A percentile compares a stretch with the other conserved stretches of the same genome.
These are phyloP conservation scores for Epistrophe grossulariae DNA, from an alignment of 2,888 invertebrate genomes.

Conservation along the genomic window DNA sequence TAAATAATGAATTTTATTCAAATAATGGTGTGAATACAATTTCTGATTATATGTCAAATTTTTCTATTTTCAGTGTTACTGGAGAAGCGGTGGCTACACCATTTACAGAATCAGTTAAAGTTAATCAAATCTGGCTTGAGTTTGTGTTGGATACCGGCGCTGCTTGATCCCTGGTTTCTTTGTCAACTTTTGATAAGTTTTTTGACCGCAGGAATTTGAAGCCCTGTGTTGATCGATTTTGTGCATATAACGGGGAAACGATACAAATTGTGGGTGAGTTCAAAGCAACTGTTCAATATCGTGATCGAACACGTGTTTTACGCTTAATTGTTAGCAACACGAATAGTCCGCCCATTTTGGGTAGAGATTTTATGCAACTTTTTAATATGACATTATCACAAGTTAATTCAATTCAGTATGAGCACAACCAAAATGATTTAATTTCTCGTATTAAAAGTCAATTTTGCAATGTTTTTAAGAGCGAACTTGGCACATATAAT, in stretches of 20 bases:
- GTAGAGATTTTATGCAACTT: constrained; percentile 10
- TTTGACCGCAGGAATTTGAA: constrained; percentile 1
- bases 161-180: not conserved
- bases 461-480: constrained; percentile 7
- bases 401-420: not conserved
- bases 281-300: constrained; percentile 11
- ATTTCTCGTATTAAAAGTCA: not conserved
- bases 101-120: constrained; percentile 9
- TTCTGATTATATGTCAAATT: not conserved
- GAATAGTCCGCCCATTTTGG: constrained; percentile 26
- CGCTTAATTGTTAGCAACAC: constrained; percentile 28
- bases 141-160: constrained; percentile 27
- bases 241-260: constrained; percentile 23
- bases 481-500: not conserved
- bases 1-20: not conserved
- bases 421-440: not conserved
- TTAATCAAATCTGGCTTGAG: constrained; percentile 7
- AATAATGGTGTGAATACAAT: not conserved
- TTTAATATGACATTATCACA: not conserved
- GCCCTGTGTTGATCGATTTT: constrained; percentile 18
- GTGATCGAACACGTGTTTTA: constrained; percentile 13
- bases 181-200: constrained; percentile 19
- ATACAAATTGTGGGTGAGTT: constrained; percentile 34
- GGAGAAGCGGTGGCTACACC: constrained; percentile 11
- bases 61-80: constrained; percentile 2